These are phyloP conservation scores for Bothrops jararaca DNA, from an alignment of 2,113 vertebrate species.

Conservation along the genomic window DNA sequence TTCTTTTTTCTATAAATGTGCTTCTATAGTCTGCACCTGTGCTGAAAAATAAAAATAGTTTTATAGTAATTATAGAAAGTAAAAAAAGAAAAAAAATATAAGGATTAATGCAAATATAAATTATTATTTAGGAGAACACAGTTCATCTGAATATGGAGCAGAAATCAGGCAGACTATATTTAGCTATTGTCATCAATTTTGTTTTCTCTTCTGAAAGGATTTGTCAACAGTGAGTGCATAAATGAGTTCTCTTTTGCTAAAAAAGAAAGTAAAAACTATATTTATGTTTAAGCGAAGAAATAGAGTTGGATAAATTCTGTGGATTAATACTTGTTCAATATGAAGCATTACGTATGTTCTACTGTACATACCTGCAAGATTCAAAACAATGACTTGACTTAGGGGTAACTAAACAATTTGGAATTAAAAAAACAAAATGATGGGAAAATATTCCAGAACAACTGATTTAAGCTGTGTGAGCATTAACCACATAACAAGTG, in stretches of 20 bases:
- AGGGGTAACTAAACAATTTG: too few relatives aligned
- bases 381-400: too few relatives aligned
- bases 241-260: background rate
- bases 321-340: background rate
- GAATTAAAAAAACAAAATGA: too few relatives aligned
- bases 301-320: background rate
- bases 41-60: background rate
- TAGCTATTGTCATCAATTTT: background rate
- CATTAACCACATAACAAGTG: too few relatives aligned
- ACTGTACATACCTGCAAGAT: background rate
- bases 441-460: too few relatives aligned
- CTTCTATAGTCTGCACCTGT: background rate
- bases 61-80: background rate
- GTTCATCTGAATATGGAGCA: background rate
- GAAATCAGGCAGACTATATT: background rate
- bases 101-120: background rate
- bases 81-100: background rate
- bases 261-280: background rate
- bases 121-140: background rate
- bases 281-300: background rate
- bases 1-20: background rate
- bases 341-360: background rate
- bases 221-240: background rate
- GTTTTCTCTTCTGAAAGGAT: background rate
- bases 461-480: too few relatives aligned